Percentiles rank a stretch among this genome's conserved stretches.
Evolutionary conservation across 2,113 vertebrate species (phyloP).

Genomic region (Recurvirostra avosetta): DNA sequence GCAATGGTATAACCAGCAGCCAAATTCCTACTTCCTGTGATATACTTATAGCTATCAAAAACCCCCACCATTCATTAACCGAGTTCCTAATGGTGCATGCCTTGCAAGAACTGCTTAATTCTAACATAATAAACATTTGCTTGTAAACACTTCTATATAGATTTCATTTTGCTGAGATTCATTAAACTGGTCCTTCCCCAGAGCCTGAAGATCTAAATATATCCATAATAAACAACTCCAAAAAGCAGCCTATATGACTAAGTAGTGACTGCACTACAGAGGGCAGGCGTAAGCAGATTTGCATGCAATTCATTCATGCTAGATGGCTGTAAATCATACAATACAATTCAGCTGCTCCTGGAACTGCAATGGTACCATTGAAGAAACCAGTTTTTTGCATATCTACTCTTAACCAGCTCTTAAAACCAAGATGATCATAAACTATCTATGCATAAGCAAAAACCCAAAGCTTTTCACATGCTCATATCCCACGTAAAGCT

Average conservation of each 20-base stretch:
- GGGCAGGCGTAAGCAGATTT: constrained; percentile 65
- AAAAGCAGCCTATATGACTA: constrained; percentile 37
- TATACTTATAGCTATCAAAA: background rate
- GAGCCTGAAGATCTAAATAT: constrained; percentile 8
- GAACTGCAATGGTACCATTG: background rate
- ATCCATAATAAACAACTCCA: constrained; percentile 41
- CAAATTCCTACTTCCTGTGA: background rate
- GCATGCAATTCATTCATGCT: constrained; percentile 57
- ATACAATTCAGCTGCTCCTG: background rate
- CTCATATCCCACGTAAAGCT: background rate
- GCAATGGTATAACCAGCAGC: background rate
- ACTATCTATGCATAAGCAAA: constrained; percentile 2
- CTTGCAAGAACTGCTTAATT: background rate
- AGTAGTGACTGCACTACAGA: constrained; percentile 59
- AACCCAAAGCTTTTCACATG: background rate
- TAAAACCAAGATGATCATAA: background rate
- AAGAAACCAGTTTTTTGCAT: constrained; percentile 21
- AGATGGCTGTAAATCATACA: constrained; percentile 19
- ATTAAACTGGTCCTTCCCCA: background rate
- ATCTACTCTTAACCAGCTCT: background rate
- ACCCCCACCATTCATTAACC: background rate
- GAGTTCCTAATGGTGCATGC: background rate
- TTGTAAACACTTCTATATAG: background rate
- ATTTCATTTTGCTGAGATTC: background rate
- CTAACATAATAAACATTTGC: background rate